Base-by-base conservation (phyloP, 2,113 vertebrate genomes). In the Prochilodus magdalenae region DNA sequence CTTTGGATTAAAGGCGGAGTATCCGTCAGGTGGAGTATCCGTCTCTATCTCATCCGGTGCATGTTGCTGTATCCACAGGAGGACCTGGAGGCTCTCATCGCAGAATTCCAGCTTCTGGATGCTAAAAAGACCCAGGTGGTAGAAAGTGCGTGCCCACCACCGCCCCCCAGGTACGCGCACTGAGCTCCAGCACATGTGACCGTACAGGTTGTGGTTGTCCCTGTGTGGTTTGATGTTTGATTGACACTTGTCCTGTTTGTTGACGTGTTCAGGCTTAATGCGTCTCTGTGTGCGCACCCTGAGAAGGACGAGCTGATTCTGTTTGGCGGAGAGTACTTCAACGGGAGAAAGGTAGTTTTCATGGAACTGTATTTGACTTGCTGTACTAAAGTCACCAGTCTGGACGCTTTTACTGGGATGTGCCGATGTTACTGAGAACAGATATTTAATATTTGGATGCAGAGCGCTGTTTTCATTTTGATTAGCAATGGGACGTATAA, bases 291-390 rank as follows among this genome's bases (percentile, higher is more conserved):
- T 0, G 87, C 96, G 0, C 96, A 98, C 85, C 97, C 98, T 0
- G 98, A 99, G 87, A 99, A 95, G 91, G 97, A 98, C 0, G 97
- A 99, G 71, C 91, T 99, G 77, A 96, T 99, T 87, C 93, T 99
- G 77, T 99, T 99, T 85, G 98, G 98, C 89, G 98, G 98, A 91
- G 97, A 99, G 93, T 98, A 95, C 93, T 99, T 96, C 93, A 99
- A 99, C 89, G 97, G 98, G 87, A 96, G 95, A 93, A 98, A 98
- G 96, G 98, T 99, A 94, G 93, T 67, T 91, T 30, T 29, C 0
- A 2, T 18, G 53, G 2, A 3, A n/a, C n/a, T n/a, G n/a, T n/a
- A n/a, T n/a, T 12, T 20, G 3, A 1, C 12, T 4, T 12, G 0
- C 2, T 55, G 7, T 55, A 55, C 15, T 55, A 18, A 36, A 4